These are phyloP conservation scores for Trialeurodes vaporariorum DNA, from an alignment of 1,140 invertebrate genomes.

Conservation along the genomic window DNA sequence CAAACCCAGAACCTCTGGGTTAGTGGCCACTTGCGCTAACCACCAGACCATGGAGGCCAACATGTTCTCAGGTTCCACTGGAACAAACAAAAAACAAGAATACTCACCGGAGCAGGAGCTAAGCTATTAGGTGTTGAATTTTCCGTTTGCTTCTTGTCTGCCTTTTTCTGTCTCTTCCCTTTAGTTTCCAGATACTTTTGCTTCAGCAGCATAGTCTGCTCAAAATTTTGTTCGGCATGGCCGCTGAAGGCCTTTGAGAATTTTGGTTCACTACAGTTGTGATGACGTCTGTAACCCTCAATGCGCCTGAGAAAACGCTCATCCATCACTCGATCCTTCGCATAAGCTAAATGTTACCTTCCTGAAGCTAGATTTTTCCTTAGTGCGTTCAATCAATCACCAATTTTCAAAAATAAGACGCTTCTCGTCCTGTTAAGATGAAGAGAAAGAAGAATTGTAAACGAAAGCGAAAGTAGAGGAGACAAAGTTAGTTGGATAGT, in stretches of 20 bases:
- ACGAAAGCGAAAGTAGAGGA: no score
- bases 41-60: no score
- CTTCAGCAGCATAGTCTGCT: conserved; percentile 65
- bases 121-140: background rate
- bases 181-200: conserved; percentile 74
- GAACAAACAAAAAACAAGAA: no score
- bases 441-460: no score
- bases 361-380: conserved; percentile 14
- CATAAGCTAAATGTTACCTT: background rate
- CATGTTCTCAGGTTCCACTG: no score
- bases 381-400: no score
- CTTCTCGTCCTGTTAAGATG: no score
- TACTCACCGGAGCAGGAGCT: background rate
- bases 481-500: no score
- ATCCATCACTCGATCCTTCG: conserved; percentile 67
- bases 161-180: conserved; percentile 68
- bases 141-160: conserved; percentile 44
- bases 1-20: no score
- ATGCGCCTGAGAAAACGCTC: conserved; percentile 72
- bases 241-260: conserved; percentile 49
- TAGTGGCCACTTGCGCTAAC: no score
- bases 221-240: conserved; percentile 64
- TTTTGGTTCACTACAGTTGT: conserved; percentile 58
- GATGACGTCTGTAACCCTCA: conserved; percentile 66
- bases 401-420: no score